Percentiles rank a stretch among this genome's conserved stretches.
phyloP scores from a whole-genome alignment of 2,113 vertebrate genomes.

The Gopherus evgoodei region DNA sequence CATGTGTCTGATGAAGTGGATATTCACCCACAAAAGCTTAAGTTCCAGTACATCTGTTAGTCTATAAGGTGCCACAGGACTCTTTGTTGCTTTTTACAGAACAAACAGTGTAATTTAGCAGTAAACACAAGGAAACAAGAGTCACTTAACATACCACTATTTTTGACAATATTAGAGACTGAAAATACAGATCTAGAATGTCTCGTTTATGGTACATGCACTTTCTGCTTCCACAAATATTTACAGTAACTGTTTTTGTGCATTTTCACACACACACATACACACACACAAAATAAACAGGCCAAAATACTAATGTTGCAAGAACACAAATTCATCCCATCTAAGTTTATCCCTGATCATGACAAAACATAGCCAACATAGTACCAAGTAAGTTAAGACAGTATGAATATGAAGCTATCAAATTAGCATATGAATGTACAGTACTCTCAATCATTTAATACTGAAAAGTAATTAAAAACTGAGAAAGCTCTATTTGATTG shows the following conservation, averaged over 20 bases:
- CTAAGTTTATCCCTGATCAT: too few relatives aligned
- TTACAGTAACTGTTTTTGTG: not conserved
- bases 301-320: too few relatives aligned
- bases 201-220: not conserved
- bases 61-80: too few relatives aligned
- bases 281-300: too few relatives aligned
- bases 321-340: too few relatives aligned
- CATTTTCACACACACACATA: too few relatives aligned
- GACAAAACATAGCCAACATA: too few relatives aligned
- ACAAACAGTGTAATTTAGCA: not conserved
- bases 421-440: not conserved
- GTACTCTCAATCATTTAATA: not conserved
- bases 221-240: not conserved
- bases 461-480: rapidly evolving
- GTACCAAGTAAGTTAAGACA: too few relatives aligned
- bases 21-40: too few relatives aligned
- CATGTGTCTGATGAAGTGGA: too few relatives aligned
- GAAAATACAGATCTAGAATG: not conserved
- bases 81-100: too few relatives aligned
- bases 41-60: too few relatives aligned
- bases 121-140: not conserved
- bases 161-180: not conserved
- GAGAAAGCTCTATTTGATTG: not conserved
- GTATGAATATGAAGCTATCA: not conserved
- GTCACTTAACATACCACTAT: not conserved